Base-by-base conservation (phyloP, 2,113 vertebrate genomes). In the Perca fluviatilis region DNA sequence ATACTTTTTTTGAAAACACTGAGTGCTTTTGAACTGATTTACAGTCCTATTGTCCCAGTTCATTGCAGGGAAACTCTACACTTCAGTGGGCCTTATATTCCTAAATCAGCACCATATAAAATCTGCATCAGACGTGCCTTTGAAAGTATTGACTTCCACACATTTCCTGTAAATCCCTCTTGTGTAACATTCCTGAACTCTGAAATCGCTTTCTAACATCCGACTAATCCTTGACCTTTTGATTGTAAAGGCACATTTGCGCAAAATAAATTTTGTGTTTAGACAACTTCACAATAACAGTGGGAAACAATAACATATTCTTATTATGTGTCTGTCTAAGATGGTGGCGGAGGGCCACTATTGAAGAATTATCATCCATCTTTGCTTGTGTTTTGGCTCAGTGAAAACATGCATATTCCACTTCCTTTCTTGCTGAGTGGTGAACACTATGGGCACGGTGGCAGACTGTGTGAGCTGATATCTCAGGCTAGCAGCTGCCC, bases 351-450 rank as follows among this genome's bases (percentile, higher is more conserved):
- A 74, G 83, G 33, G 92, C 92, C 90, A 89, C 88, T 68, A 90
- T 91, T 91, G 89, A 92, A 88, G 80, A 86, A 82, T 90, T 86
- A 88, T 92, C 90, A 88, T 92, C 84, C 85, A 91, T 93, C 91
- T 92, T 84, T 88, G 70, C 74, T 92, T 82, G 80, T 85, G 73
- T 85, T 83, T 84, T 81, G 86, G 75, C 86, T 61, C 53, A 8
- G 64, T 82, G 73, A 79, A 87, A 89, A 83, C 77, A 57, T 72
- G 66, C 49, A 83, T 77, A 77, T 85, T 89, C 80, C 56, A 66
- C 81, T 88, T 92, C 84, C 81, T 79, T 68, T 84, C 67, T 71
- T 63, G 54, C 70, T 61, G 58, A 83, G 70, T 64, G 72, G n/a
- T 50, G 61, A 81, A 36, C 63, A n/a, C 36, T 36, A 25, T 50